Evolutionary conservation across 2,113 vertebrate species (phyloP), one percentile per base, ranked within the genome.

Genomic region (Siniperca knerii): DNA sequence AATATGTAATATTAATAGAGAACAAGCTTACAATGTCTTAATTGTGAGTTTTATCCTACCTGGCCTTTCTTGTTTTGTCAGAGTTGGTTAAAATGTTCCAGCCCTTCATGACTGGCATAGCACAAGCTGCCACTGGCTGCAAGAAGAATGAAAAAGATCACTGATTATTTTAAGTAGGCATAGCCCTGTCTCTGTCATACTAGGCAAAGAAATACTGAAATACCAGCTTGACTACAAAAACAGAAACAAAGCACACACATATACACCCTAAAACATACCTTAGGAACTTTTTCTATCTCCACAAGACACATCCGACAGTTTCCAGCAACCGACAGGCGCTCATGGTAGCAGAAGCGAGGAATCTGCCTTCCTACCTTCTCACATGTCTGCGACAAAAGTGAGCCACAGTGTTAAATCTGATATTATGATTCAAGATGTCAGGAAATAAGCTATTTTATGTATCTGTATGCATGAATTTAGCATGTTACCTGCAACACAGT

Each of bases 41-140:
- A 8, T 79, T 40, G n/a, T 55, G 52, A 73, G 2, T 55, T 23
- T 72, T 13, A 61, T 61, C 40, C 70, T 96, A 99, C 98, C 98
- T 97, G 83, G 98, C 98, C 95, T 97, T 99, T 83, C 95, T 97
- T 83, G 97, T 97, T 91, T 98, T 98, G 90, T 99, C 97, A 10
- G 98, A 98, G 90, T 98, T 96, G 81, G 98, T 98, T 85, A 98
- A 94, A 91, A 99, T 99, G 89, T 98, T 99, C 98, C 97, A 99
- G 15, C 98, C 98, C 91, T 99, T 99, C 97, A 99, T 99, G 75
- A 99, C 98, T 66, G 97, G 98, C 98, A 99, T 99, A 67, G 98
- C 97, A 96, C 98, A 99, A 65, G 98, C 97, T 90, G 98, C 98
- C 84, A 99, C 98, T 20, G 98, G 98, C 98, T 99, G 76, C 37